Evolutionary conservation across 1,140 invertebrate genomes (phyloP).

Genomic region (Leptinotarsa defecta): DNA sequence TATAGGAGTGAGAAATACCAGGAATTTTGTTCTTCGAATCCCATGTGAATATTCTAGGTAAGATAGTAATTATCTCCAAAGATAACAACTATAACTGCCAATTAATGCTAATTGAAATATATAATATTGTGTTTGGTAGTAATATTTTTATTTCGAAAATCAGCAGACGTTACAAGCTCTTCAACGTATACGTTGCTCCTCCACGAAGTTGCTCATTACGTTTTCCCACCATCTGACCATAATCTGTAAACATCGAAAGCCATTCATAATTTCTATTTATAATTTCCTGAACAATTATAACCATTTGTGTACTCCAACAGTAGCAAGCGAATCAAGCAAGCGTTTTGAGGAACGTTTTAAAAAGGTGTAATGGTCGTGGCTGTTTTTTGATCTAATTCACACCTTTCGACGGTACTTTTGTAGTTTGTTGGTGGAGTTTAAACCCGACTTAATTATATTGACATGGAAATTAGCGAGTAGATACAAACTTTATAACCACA

Average conservation of each 20-base stretch:
- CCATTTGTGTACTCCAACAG: background rate
- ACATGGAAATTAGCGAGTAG: background rate
- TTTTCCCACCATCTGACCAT: background rate
- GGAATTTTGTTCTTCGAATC: too few species aligned
- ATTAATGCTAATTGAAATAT: too few species aligned
- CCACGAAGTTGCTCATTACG: background rate
- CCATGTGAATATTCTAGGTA: too few species aligned
- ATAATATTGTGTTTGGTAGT: too few species aligned
- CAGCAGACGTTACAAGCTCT: too few species aligned
- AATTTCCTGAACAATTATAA: constrained; percentile 1
- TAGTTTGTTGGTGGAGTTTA: constrained; percentile 8
- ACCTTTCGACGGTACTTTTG: constrained; percentile 5
- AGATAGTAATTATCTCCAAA: too few species aligned
- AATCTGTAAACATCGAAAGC: background rate
- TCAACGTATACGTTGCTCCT: too few species aligned
- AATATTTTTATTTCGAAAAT: too few species aligned
- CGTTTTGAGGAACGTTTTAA: background rate
- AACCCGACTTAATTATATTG: constrained; percentile 5
- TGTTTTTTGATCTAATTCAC: constrained; percentile 8
- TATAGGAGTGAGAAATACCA: too few species aligned
- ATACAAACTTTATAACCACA: constrained; percentile 3
- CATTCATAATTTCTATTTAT: background rate
- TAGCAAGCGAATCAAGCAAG: background rate
- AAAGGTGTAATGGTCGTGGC: background rate
- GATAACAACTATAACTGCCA: too few species aligned